Conservation (phyloP, 2,113 vertebrate species). For the Tychaedon coryphoeus region DNA sequence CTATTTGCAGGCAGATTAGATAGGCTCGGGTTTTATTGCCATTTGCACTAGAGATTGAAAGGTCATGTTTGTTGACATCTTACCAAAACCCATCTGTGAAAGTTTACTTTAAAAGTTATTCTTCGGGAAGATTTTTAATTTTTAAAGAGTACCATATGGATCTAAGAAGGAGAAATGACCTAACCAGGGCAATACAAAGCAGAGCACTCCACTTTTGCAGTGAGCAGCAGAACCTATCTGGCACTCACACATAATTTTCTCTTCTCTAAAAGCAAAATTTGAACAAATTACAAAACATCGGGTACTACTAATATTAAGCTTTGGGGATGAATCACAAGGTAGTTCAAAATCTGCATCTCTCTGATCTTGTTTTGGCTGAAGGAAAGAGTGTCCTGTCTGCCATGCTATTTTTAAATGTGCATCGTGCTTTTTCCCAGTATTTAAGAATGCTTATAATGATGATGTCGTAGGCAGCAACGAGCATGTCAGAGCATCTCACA, state of each 20-base stretch:
- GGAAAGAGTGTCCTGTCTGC: neutral
- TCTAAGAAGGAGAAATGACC: neutral
- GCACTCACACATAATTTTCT: neutral
- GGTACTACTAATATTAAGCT: neutral
- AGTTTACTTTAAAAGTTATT: constrained; percentile 59
- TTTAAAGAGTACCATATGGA: constrained; percentile 33
- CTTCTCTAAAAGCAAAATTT: neutral
- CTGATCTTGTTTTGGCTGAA: neutral
- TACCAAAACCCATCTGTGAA: constrained; percentile 57
- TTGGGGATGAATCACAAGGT: neutral
- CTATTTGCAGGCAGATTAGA: constrained; percentile 76
- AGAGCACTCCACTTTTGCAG: neutral
- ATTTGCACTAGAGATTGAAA: constrained; percentile 66
- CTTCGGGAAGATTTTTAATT: constrained; percentile 52
- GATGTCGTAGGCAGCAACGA: fast-evolving
- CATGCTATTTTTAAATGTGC: neutral
- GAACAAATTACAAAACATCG: neutral
- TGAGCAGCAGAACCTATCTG: neutral
- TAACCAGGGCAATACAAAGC: neutral
- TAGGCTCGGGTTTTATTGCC: constrained; percentile 52
- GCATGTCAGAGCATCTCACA: neutral
- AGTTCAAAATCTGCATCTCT: neutral
- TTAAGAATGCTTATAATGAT: neutral
- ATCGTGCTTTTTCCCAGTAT: neutral
- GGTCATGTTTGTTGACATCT: constrained; percentile 65